Evolutionary conservation across 2,888 invertebrate species (phyloP), one percentile per base, ranked within the genome.

Genomic region (Agrochola circellaris): DNA sequence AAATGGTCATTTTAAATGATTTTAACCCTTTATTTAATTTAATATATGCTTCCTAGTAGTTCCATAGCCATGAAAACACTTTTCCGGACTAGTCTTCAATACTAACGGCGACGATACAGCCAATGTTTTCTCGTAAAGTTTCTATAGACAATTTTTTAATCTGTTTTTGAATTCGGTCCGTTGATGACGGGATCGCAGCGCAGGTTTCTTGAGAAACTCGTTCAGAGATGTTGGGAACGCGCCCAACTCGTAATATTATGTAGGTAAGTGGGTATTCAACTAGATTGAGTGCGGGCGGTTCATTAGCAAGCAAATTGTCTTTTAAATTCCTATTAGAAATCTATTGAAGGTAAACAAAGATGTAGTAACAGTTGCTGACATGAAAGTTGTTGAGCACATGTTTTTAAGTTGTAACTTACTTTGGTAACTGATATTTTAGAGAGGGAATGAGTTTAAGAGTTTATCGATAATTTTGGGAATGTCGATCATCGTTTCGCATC

Each of bases 221-320:
- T 85, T 78, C 66, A 73, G 34, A 60, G 77, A 79, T 77, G 81
- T 79, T 83, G 81, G 84, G 82, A 81, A 82, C 79, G 80, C 77
- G 77, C 70, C 77, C 79, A 80, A 83, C 79, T 84, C 69, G 80
- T 85, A 88, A 82, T 83, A 84, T 87, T 84, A 89, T 89, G 86
- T 86, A 86, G 89, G 87, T 86, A 86, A 90, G 86, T 88, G 83
- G 87, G 84, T 79, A 87, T 83, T 88, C 87, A 82, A 87, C 77
- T 83, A 87, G 87, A 87, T 86, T 85, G 85, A 85, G 87, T 90
- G 90, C 89, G 90, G 87, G 88, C 85, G 83, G 81, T 89, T 91
- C 89, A 92, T 92, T 92, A 91, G 85, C 87, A 85, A 90, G 88
- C 87, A 91, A 91, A 91, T 92, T 90, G 90, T 89, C 87, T 89